phyloP scores from a whole-genome alignment of 2,797 vertebrate genomes.

The Scyliorhinus canicula region DNA sequence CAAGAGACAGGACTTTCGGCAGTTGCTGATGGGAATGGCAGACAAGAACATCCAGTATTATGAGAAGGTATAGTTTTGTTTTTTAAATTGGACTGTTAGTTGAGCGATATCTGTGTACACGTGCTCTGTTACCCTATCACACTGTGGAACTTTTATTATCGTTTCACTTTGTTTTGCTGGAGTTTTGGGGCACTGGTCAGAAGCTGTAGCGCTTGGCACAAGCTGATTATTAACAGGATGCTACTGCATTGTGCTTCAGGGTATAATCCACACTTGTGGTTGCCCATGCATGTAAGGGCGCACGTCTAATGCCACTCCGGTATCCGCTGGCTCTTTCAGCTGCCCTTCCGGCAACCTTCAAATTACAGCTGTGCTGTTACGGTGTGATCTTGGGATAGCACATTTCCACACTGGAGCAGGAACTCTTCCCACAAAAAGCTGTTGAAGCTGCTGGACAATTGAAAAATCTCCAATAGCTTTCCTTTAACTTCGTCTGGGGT shows the following conservation, averaged over 20 bases:
- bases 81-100: not conserved
- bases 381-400: too few species aligned
- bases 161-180: not conserved
- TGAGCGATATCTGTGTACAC: not conserved
- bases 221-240: not conserved
- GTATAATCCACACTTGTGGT: not conserved
- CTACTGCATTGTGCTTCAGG: not conserved
- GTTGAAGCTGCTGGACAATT: not conserved
- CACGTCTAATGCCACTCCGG: not conserved
- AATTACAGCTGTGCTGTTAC: not conserved
- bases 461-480: not conserved
- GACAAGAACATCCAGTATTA: slow-evolving; percentile 93
- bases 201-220: not conserved
- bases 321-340: not conserved
- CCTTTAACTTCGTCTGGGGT: too few species aligned
- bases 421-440: not conserved
- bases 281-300: not conserved
- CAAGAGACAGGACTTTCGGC: slow-evolving; percentile 92
- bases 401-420: not conserved
- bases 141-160: not conserved
- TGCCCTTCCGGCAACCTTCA: not conserved
- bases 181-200: not conserved
- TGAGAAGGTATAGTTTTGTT: slow-evolving; percentile 71
- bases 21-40: slow-evolving; percentile 84
- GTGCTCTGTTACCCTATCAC: not conserved